Evolutionary conservation across 2,888 invertebrate species (phyloP).

Genomic region (Plagodis pulveraria): DNA sequence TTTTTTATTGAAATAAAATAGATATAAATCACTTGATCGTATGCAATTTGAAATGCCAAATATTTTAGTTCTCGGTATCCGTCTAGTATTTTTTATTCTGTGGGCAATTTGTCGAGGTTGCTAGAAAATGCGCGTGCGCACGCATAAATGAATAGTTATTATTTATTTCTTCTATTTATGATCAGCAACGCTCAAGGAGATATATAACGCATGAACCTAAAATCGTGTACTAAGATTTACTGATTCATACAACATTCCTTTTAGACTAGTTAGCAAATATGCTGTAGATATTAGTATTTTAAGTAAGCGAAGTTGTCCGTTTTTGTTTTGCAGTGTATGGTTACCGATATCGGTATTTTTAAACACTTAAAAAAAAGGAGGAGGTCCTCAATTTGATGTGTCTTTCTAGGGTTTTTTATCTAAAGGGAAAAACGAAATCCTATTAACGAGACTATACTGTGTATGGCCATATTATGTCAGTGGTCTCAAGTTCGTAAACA

Average conservation of each 20-base stretch:
- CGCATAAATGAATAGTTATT: slow-evolving; percentile 45
- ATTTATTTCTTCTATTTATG: slow-evolving; percentile 7
- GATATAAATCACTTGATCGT: slow-evolving; percentile 12
- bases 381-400: too few species aligned
- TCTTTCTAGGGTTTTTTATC: too few species aligned
- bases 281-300: too few species aligned
- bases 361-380: too few species aligned
- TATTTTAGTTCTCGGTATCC: neutral
- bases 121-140: slow-evolving; percentile 36
- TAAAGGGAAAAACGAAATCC: too few species aligned
- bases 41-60: slow-evolving; percentile 1
- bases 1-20: slow-evolving; percentile 15
- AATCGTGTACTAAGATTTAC: slow-evolving; percentile 29
- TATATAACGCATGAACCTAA: slow-evolving; percentile 45
- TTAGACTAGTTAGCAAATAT: neutral
- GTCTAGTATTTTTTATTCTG: slow-evolving; percentile 27
- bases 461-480: too few species aligned
- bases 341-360: too few species aligned
- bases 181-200: slow-evolving; percentile 27
- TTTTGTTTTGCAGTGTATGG: too few species aligned
- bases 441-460: too few species aligned
- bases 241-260: slow-evolving; percentile 14
- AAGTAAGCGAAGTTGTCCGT: too few species aligned
- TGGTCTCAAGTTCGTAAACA: too few species aligned
- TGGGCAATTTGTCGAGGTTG: slow-evolving; percentile 22